These are phyloP conservation scores for Tretioscincus oriximinensis DNA, from an alignment of 2,113 vertebrate genomes.

Conservation along the genomic window DNA sequence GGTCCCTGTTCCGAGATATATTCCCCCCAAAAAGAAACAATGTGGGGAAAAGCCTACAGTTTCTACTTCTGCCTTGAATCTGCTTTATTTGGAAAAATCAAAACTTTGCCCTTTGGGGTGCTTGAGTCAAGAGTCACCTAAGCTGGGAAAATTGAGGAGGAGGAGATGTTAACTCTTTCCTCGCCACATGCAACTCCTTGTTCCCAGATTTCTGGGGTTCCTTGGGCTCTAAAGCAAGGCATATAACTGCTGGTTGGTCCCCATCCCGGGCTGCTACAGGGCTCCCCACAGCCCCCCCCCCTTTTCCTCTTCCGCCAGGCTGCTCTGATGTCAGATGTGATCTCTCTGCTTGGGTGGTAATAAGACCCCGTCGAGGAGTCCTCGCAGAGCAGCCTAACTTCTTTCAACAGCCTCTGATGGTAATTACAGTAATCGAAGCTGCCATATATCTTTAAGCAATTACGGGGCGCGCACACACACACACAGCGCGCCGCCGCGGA, in stretches of 20 bases:
- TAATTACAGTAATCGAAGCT: constrained; percentile 96
- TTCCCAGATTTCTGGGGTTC: too few species aligned
- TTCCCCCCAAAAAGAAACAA: too few species aligned
- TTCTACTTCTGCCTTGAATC: too few species aligned
- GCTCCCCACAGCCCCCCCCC: background rate
- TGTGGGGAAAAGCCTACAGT: too few species aligned
- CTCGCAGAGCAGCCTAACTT: constrained; percentile 75
- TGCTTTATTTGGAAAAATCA: too few species aligned
- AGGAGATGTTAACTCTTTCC: background rate
- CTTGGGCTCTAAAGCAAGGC: background rate
- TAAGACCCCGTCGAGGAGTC: constrained; percentile 68
- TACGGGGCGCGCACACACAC: constrained; percentile 64
- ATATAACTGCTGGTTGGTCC: background rate
- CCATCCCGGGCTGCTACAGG: too few species aligned
- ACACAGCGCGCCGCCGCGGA: constrained; percentile 61
- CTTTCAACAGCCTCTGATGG: constrained; percentile 86
- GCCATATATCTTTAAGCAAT: constrained; percentile 93
- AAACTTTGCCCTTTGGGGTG: too few species aligned
- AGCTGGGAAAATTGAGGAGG: background rate
- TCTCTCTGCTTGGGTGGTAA: constrained; percentile 82
- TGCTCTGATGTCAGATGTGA: constrained; percentile 54
- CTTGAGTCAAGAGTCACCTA: too few species aligned
- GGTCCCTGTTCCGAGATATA: too few species aligned
- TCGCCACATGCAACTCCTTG: too few species aligned
- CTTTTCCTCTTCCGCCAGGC: constrained; percentile 44